These are phyloP conservation scores for Noctua comes DNA, from an alignment of 2,888 invertebrate genomes.

Conservation along the genomic window DNA sequence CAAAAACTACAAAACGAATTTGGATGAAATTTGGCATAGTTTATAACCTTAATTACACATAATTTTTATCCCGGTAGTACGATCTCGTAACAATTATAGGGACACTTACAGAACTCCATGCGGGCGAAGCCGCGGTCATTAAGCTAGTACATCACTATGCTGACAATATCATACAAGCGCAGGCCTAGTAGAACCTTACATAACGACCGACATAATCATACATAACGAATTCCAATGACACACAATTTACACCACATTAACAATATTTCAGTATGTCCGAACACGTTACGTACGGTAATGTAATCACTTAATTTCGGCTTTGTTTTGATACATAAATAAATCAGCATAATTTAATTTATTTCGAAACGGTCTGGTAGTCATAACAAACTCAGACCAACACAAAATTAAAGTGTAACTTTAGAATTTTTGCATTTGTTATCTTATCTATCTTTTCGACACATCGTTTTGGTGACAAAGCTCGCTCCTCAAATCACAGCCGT, in stretches of 20 bases:
- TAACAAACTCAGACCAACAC: neutral
- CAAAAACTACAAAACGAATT: too few species aligned
- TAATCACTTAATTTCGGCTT: constrained; percentile 29
- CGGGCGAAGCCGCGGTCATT: too few species aligned
- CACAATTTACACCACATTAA: constrained; percentile 32
- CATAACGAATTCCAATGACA: constrained; percentile 16
- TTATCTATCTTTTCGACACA: neutral
- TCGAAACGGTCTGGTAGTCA: constrained; percentile 50
- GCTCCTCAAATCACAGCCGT: too few species aligned
- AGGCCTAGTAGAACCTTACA: constrained; percentile 2
- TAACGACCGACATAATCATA: neutral
- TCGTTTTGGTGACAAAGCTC: neutral
- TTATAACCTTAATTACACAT: too few species aligned
- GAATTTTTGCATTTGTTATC: neutral
- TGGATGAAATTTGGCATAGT: too few species aligned
- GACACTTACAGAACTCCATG: neutral
- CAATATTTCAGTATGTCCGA: constrained; percentile 25
- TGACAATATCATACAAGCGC: neutral
- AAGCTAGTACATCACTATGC: neutral
- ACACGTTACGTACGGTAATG: constrained; percentile 19
- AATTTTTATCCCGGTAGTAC: neutral
- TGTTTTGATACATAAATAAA: constrained; percentile 39
- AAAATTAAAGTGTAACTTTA: neutral
- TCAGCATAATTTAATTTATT: constrained; percentile 44
- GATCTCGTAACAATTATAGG: too few species aligned